Base-by-base conservation (phyloP, 2,797 vertebrate species). In the Antrozous pallidus region DNA sequence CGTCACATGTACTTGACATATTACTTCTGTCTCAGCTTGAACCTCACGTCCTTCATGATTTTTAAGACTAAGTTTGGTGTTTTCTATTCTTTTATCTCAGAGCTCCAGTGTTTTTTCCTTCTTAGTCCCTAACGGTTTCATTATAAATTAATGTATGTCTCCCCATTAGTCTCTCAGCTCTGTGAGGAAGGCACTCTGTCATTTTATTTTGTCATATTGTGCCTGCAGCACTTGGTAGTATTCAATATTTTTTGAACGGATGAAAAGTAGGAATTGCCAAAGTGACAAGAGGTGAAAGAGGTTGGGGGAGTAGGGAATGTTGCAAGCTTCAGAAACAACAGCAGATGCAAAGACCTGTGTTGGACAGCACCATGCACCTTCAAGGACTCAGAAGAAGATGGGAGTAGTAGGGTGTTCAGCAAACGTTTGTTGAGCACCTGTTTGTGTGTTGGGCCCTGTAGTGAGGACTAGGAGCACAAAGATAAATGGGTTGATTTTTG, bases 151-250 rank as follows among this genome's bases (percentile, higher is more conserved):
- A 24, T n/a, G 16, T 70, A 18, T 61, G 3, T 90, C 63, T 92
- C 70, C 51, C 38, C 40, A 58, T 70, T 74, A 56, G 78, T 49
- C 70, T 78, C 81, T 95, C 51, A 85, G 36, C 70, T 86, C 47
- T 82, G 54, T 88, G 86, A 88, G 33, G 47, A 56, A 88, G 31
- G 73, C 56, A 88, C 42, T 82, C 9, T 88, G 26, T 93, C 83
- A 49, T 87, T 94, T 93, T 82, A 65, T 80, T 87, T 83, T 80
- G 81, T 94, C 78, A 87, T 75, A 40, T n/a, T 90, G 70, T 91
- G 33, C 69, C 74, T 90, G 75, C 54, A 90, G 67, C 75, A 93
- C 45, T 75, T 80, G 65, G 79, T 88, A 75, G 40, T 77, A 42
- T 65, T 88, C 26, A 63, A 2, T 73, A 33, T 75, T 92, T 90